Evolutionary conservation across 1,140 invertebrate species (phyloP).

Genomic region (Listronotus oregonensis): DNA sequence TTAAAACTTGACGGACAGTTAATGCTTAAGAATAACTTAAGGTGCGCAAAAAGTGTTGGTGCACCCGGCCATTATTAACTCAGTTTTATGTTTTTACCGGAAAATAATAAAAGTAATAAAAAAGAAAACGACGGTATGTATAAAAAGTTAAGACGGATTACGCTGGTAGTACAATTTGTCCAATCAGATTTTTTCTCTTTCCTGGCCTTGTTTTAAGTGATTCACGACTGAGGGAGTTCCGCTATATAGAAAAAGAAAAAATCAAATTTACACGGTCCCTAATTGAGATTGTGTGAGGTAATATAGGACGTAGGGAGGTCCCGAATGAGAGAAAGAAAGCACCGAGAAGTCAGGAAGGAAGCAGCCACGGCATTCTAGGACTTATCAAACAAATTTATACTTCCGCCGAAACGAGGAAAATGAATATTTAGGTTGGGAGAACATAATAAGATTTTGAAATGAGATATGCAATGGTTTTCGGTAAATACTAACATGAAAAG

Average conservation of each 20-base stretch:
- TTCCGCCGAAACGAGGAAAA: slow-evolving; percentile 17
- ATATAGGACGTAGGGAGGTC: slow-evolving; percentile 2
- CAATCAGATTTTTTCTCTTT: slow-evolving; percentile 6
- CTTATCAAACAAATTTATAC: slow-evolving; percentile 28
- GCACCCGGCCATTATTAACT: too few relatives aligned
- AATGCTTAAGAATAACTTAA: too few relatives aligned
- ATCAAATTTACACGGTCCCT: slow-evolving; percentile 14
- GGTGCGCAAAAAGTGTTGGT: too few relatives aligned
- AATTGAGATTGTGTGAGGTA: slow-evolving; percentile 27
- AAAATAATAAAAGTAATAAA: too few relatives aligned
- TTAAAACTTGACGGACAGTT: too few relatives aligned
- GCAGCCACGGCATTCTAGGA: slow-evolving; percentile 10
- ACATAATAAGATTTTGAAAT: too few relatives aligned
- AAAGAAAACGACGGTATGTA: too few relatives aligned
- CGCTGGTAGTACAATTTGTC: background rate
- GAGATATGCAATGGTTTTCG: too few relatives aligned
- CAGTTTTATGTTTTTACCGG: too few relatives aligned
- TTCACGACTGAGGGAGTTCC: slow-evolving; percentile 8
- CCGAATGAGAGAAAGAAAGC: slow-evolving; percentile 5
- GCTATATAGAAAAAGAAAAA: slow-evolving; percentile 18
- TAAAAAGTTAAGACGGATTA: too few relatives aligned
- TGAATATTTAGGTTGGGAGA: slow-evolving; percentile 13
- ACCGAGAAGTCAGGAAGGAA: slow-evolving; percentile 17
- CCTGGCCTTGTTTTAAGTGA: slow-evolving; percentile 8
- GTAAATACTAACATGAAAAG: too few relatives aligned